Percentiles rank a stretch among this genome's conserved stretches.
These are phyloP conservation scores for Nipponia nippon DNA, from an alignment of 2,113 vertebrate genomes.

Conservation along the genomic window DNA sequence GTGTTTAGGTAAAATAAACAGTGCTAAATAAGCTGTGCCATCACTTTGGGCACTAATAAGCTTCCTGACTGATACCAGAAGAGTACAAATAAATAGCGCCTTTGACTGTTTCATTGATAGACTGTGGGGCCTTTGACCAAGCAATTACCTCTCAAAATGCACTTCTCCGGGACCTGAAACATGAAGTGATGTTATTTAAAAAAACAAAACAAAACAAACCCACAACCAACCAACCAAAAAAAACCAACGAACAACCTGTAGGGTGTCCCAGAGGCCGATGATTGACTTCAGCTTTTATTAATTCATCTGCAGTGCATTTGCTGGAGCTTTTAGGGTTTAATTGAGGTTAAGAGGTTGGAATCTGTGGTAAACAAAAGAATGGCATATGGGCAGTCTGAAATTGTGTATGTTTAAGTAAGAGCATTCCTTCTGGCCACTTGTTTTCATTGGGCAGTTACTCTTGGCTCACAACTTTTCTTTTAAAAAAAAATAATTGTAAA, in stretches of 20 bases:
- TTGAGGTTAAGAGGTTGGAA: slow-evolving; percentile 61
- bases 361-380: slow-evolving; percentile 48
- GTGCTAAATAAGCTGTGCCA: slow-evolving; percentile 7
- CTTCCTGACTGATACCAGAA: not conserved
- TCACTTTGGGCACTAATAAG: not conserved
- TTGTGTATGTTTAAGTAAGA: slow-evolving; percentile 27
- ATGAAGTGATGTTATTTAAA: not conserved
- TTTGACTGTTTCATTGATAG: not conserved
- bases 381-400: slow-evolving; percentile 44
- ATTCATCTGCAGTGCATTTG: slow-evolving; percentile 43
- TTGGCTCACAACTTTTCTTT: not conserved
- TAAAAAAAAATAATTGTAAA: not conserved
- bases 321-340: slow-evolving; percentile 48
- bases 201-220: not conserved
- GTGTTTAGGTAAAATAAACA: slow-evolving; percentile 44
- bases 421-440: slow-evolving; percentile 15
- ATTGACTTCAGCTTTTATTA: slow-evolving; percentile 53
- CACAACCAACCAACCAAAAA: no score
- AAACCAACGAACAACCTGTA: not conserved
- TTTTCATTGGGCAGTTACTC: slow-evolving; percentile 2
- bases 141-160: not conserved
- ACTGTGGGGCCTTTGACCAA: not conserved
- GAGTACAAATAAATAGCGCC: not conserved
- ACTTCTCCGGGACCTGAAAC: not conserved
- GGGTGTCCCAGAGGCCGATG: not conserved